Evolutionary conservation across 2,113 vertebrate species (phyloP), one percentile per base, ranked within the genome.

Genomic region (Otis tarda): DNA sequence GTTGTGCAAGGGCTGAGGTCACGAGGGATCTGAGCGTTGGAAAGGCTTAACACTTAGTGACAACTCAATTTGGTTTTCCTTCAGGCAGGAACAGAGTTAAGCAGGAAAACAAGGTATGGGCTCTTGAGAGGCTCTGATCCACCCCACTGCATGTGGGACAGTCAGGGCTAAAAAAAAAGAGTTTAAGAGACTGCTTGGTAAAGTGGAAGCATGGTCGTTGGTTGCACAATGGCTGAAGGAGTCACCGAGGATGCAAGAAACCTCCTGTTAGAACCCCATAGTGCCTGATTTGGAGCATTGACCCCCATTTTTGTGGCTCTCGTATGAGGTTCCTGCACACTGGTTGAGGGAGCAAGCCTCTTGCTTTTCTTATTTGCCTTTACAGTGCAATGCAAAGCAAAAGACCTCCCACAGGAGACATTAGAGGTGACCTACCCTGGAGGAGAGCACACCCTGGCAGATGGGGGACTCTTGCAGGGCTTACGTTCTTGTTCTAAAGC

Each of bases 381-480:
- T 69, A 39, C 8, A 59, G n/a, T n/a, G 13, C 16, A 56, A 22
- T 37, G 12, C 50, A 78, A 47, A 52, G 19, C 6, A 64, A 49
- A 71, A 63, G 21, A 37, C 24, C 12, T 91, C 31, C 28, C 39
- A n/a, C 2, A 20, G 53, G 28, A 71, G 31, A 50, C 27, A 39
- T 6, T 41, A 16, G 28, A 74, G n/a, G 19, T 56, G 39, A 45
- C 8, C 7, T 30, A 5, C 18, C 43, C 22, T 13, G 13, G 24
- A 52, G 25, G 14, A n/a, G 6, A 65, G 21, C 31, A 43, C 35
- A 52, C 8, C 12, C 24, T 35, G 24, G 28, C 28, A 60, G 35
- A 43, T 35, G 28, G 1, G 7, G 9, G 18, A 35, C 25, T 83
- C 17, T 31, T 56, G 55, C 0, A 0, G 20, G 45, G 17, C 22